Conservation (phyloP, 2,797 vertebrate genomes). For the Champsocephalus esox region DNA sequence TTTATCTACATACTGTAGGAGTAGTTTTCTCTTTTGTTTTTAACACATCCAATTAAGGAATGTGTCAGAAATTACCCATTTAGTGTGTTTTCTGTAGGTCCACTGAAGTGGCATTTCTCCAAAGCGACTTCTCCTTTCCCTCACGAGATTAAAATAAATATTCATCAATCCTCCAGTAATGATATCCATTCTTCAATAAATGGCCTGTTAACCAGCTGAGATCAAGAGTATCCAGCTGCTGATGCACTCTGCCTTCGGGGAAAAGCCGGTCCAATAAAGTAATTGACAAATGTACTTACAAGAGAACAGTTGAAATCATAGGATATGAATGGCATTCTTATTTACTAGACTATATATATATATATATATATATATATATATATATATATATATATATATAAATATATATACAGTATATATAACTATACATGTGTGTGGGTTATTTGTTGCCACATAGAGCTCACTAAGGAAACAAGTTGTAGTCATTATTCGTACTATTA, state of each 20-base stretch:
- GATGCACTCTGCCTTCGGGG: neutral
- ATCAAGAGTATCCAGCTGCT: conserved; percentile 10
- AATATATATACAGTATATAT: too few species aligned
- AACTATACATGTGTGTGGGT: too few species aligned
- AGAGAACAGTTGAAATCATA: neutral
- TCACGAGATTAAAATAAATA: neutral
- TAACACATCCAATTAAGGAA: neutral
- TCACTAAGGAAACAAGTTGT: too few species aligned
- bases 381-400: too few species aligned
- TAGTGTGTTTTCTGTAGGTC: neutral
- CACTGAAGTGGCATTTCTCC: neutral
- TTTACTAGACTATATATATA: neutral
- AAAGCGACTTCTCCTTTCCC: neutral
- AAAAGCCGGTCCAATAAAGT: neutral
- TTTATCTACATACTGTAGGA: neutral
- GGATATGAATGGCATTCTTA: neutral
- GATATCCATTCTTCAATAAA: neutral
- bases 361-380: too few species aligned
- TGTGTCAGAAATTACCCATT: neutral
- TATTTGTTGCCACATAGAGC: too few species aligned
- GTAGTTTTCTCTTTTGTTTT: neutral
- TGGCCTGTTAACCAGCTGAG: conserved; percentile 2
- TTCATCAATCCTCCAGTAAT: neutral
- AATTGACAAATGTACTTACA: neutral
- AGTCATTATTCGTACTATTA: too few species aligned